phyloP scores from a whole-genome alignment of 2,113 vertebrate species.

The Gymnarchus niloticus region DNA sequence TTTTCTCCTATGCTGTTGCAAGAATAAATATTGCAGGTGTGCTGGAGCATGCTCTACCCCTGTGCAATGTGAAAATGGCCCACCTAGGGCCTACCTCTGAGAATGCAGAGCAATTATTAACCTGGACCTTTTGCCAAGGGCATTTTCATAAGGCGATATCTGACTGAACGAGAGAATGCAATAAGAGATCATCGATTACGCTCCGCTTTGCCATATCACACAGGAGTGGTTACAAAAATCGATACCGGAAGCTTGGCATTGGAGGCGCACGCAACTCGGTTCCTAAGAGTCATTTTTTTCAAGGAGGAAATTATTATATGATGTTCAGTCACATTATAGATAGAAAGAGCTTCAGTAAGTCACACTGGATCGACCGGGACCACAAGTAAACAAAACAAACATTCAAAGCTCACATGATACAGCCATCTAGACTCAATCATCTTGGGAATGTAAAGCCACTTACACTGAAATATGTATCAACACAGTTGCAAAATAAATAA shows the following conservation, averaged over 20 bases:
- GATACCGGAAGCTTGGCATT: slow-evolving; percentile 49
- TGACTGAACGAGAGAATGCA: slow-evolving; percentile 63
- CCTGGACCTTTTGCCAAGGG: slow-evolving; percentile 59
- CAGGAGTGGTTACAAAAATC: slow-evolving; percentile 60
- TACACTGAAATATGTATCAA: neutral
- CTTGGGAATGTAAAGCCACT: too few species aligned
- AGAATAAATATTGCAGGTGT: neutral
- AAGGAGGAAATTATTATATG: neutral
- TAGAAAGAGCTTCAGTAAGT: neutral
- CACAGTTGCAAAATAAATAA: neutral
- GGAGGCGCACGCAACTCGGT: neutral
- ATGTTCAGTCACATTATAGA: neutral
- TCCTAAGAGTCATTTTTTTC: neutral
- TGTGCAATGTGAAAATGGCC: neutral
- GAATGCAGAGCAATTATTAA: slow-evolving; percentile 54
- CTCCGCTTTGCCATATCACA: slow-evolving; percentile 55
- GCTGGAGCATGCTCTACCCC: neutral
- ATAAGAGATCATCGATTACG: slow-evolving; percentile 69
- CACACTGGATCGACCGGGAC: neutral
- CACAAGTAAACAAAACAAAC: neutral
- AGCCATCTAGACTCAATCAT: too few species aligned
- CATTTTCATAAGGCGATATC: slow-evolving; percentile 54
- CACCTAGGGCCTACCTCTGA: slow-evolving; percentile 14
- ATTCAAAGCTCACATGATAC: neutral
- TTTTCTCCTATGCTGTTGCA: neutral